phyloP scores from a whole-genome alignment of 2,888 invertebrate species.

The Rhyacophila evoluta region DNA sequence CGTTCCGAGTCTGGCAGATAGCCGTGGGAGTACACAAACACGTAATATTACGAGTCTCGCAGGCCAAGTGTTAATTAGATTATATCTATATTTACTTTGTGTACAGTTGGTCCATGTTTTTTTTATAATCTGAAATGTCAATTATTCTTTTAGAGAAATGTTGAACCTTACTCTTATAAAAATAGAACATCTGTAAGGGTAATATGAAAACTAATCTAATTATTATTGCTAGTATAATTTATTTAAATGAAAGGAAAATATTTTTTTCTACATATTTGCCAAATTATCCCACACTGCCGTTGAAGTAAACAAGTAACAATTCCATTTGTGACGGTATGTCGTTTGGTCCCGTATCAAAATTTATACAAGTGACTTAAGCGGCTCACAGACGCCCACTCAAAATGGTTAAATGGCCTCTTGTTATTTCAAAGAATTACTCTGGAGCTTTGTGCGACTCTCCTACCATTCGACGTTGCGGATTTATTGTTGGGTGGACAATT shows the following conservation, averaged over 20 bases:
- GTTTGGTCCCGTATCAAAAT: slow-evolving; percentile 27
- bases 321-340: neutral
- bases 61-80: too few species aligned
- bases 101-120: too few species aligned
- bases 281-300: neutral
- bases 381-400: slow-evolving; percentile 25
- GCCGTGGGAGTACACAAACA: too few species aligned
- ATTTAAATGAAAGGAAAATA: neutral
- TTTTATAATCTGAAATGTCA: too few species aligned
- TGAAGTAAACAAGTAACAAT: neutral
- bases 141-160: too few species aligned
- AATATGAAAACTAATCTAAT: too few species aligned
- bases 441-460: neutral
- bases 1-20: too few species aligned
- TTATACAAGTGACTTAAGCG: slow-evolving; percentile 31
- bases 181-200: too few species aligned
- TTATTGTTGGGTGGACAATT: slow-evolving; percentile 23
- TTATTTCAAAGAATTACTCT: slow-evolving; percentile 37
- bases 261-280: neutral
- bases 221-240: too few species aligned
- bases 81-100: too few species aligned
- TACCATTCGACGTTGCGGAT: neutral
- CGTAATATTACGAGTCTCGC: too few species aligned
- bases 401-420: slow-evolving; percentile 37
- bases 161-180: too few species aligned